Evolutionary conservation across 1,140 invertebrate genomes (phyloP).

Genomic region (Whitmania pigra): DNA sequence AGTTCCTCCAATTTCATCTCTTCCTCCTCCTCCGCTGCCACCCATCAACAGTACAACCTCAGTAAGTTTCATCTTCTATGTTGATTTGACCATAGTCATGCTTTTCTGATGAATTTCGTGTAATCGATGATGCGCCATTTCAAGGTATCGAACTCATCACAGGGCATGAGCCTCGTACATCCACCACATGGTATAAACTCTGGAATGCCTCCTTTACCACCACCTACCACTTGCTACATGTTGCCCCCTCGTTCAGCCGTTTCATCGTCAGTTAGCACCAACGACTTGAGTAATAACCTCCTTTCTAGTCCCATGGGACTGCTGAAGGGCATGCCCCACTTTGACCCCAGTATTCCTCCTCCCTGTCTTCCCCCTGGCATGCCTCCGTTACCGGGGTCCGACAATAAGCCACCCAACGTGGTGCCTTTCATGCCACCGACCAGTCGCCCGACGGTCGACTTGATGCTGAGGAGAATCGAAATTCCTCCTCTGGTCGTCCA

Average conservation of each 20-base stretch:
- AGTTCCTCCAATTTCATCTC: neutral
- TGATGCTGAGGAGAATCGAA: too few species aligned
- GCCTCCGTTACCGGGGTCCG: neutral
- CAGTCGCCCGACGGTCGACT: too few species aligned
- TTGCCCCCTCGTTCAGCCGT: neutral
- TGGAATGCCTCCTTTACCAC: too few species aligned
- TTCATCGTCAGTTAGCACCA: neutral
- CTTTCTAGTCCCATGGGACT: neutral
- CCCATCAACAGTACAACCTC: neutral
- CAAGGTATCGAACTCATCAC: neutral
- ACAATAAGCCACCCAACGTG: neutral
- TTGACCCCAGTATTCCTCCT: constrained; percentile 3
- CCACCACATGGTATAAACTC: neutral
- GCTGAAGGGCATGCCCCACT: neutral
- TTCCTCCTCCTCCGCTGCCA: constrained; percentile 1
- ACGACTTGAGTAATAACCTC: neutral
- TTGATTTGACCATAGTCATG: neutral
- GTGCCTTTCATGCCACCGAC: neutral
- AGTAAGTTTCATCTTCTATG: neutral
- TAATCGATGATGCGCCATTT: neutral
- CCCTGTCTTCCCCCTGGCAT: neutral
- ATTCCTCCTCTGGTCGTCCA: too few species aligned
- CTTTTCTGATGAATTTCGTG: neutral
- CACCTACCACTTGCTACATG: too few species aligned
- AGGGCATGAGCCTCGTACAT: neutral